A percentile compares a stretch with the other conserved stretches of the same genome.
Evolutionary conservation across 2,888 invertebrate species (phyloP).

Genomic region (Zaprionus lineosus): DNA sequence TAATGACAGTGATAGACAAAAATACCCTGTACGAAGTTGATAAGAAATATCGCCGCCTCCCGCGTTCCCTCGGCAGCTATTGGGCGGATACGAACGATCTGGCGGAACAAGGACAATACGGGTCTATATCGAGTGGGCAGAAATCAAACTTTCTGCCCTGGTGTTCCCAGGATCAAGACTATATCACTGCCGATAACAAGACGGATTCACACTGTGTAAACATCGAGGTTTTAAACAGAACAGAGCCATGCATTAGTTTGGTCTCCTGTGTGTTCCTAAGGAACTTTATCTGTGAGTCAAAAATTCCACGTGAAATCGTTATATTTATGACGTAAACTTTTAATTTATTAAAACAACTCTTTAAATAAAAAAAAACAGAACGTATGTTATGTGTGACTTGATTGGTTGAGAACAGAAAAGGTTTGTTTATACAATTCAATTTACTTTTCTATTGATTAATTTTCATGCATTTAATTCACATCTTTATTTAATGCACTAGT

Average conservation of each 20-base stretch:
- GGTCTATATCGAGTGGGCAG: slow-evolving; percentile 25
- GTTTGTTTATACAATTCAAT: no score
- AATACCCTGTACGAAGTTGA: neutral
- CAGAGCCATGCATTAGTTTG: slow-evolving; percentile 13
- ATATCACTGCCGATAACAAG: no score
- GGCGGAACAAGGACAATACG: neutral
- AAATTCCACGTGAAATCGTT: slow-evolving; percentile 5
- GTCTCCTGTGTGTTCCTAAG: neutral
- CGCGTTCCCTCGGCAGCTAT: neutral
- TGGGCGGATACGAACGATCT: slow-evolving; percentile 35
- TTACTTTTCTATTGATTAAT: no score
- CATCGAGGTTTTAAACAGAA: no score
- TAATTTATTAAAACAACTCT: no score
- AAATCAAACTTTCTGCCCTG: slow-evolving; percentile 1
- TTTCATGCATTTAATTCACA: no score
- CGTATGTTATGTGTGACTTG: no score
- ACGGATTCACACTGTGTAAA: slow-evolving; percentile 4
- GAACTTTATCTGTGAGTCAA: slow-evolving; percentile 19
- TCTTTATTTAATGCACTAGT: no score
- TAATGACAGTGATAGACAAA: slow-evolving; percentile 4
- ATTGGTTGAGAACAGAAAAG: no score
- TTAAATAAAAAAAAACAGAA: no score
- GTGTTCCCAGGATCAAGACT: neutral
- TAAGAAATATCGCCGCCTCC: no score
- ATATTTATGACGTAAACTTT: no score